Conservation (phyloP, 2,888 invertebrate genomes). For the Trichogramma dendrolimi region DNA sequence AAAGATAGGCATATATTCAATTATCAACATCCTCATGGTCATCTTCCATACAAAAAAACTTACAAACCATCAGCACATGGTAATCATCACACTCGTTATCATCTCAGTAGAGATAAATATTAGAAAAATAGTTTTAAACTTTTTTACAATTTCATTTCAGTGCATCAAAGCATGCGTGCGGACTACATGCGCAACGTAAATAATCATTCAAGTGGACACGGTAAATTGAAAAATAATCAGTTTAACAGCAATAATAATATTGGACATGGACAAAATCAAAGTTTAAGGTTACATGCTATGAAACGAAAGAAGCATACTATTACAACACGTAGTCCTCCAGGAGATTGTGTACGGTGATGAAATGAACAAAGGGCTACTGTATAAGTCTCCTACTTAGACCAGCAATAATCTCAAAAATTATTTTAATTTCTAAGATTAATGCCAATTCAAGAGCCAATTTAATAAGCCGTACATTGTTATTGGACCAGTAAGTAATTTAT, state of each 20-base stretch:
- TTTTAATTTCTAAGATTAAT: no score
- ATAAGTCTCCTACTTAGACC: slow-evolving; percentile 8
- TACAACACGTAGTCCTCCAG: slow-evolving; percentile 43
- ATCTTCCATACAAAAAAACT: slow-evolving; percentile 45
- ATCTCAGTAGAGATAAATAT: no score
- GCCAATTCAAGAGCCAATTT: no score
- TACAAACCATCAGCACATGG: slow-evolving; percentile 46
- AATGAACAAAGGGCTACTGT: slow-evolving; percentile 32
- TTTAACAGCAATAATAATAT: slow-evolving; percentile 39
- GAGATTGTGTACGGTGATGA: slow-evolving; percentile 51
- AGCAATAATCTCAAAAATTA: background rate
- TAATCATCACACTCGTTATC: slow-evolving; percentile 29
- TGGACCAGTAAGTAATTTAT: no score
- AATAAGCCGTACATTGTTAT: no score
- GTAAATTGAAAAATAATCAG: slow-evolving; percentile 39
- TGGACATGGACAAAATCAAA: slow-evolving; percentile 44
- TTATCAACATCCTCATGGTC: slow-evolving; percentile 42
- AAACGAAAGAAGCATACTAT: slow-evolving; percentile 48
- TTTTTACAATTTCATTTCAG: slow-evolving; percentile 22
- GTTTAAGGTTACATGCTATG: slow-evolving; percentile 41
- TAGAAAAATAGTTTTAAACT: background rate
- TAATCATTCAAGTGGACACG: slow-evolving; percentile 40
- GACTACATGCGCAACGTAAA: slow-evolving; percentile 44
- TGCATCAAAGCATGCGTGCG: slow-evolving; percentile 43
- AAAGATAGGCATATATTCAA: slow-evolving; percentile 44